These are phyloP conservation scores for Siniperca undulata DNA, from an alignment of 2,797 vertebrate species.

Conservation along the genomic window DNA sequence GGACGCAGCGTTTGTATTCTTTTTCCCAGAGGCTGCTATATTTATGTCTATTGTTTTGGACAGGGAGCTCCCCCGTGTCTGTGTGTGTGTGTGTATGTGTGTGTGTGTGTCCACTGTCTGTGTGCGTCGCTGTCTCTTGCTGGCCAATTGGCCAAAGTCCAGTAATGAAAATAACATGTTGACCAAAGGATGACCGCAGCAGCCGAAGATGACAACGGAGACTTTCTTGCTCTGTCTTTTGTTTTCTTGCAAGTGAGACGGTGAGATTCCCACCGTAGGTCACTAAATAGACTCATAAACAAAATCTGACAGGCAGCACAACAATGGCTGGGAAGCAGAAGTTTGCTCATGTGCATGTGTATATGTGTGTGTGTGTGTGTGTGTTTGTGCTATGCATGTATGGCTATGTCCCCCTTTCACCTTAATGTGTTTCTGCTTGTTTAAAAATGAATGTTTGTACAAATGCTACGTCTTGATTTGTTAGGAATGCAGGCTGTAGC, in stretches of 20 bases:
- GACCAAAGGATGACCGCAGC: slow-evolving; percentile 84
- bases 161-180: slow-evolving; percentile 90
- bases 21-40: slow-evolving; percentile 81
- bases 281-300: slow-evolving; percentile 72
- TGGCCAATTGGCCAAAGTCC: slow-evolving; percentile 81
- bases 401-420: neutral
- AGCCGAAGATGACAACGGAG: slow-evolving; percentile 81
- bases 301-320: slow-evolving; percentile 48
- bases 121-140: slow-evolving; percentile 38
- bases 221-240: slow-evolving; percentile 77
- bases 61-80: slow-evolving; percentile 45
- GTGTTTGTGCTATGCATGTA: neutral
- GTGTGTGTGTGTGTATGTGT: slow-evolving; percentile 32
- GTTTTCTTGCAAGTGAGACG: slow-evolving; percentile 34
- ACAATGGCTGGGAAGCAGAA: slow-evolving; percentile 63
- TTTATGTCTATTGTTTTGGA: slow-evolving; percentile 80
- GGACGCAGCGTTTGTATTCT: slow-evolving; percentile 81
- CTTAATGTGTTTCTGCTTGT: neutral
- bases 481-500: neutral
- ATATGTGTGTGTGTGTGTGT: slow-evolving; percentile 16
- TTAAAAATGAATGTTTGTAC: neutral
- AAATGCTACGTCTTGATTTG: neutral
- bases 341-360: slow-evolving; percentile 6
- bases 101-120: slow-evolving; percentile 29
- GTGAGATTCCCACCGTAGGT: slow-evolving; percentile 81